Base-by-base conservation (phyloP, 2,888 invertebrate species). In the Lysandra bellargus region DNA sequence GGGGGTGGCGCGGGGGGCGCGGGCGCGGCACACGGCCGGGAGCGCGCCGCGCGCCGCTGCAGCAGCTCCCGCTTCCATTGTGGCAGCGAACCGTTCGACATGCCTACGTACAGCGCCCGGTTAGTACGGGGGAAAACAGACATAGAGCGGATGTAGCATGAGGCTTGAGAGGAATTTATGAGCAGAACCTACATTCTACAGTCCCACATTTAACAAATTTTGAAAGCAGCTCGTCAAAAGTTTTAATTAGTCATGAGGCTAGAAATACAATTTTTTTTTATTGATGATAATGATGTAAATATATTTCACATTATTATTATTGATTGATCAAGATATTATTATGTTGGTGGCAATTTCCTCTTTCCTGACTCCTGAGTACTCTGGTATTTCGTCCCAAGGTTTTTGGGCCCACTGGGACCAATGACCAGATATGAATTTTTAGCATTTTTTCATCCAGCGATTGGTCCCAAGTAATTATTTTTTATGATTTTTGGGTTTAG, bases 61-160 rank as follows among this genome's bases (percentile, higher is more conserved):
- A 97, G 97, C 90, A 98, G 95, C 92, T 98, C 97, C 87, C 96
- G 96, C 92, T 97, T 97, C 97, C 98, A 98, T 90, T 97, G 97
- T 82, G 97, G 97, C 89, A 97, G 89, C 78, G 88, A 85, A 81
- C 91, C 93, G 90, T 87, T 90, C 82, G 92, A 91, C 93, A 93
- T 92, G 87, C 91, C 93, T 91, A 88, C 80, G 78, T 75, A 81
- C 74, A 78, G 61, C 78, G 49, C 57, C 4, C n/a, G 64, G 78
- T 79, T 69, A 78, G 74, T 69, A 69, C 17, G 4, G 1, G 5
- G 33, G 14, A 12, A 4, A 30, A 37, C 12, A 9, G 5, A 69
- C 14, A 30, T 33, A 5, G 30, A 33, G 23, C 7, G 30, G 64
- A 64, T 64, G 64, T 12, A 6, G n/a, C 23, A 7, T 61, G 61